Evolutionary conservation across 2,113 vertebrate species (phyloP).

Genomic region (Caloenas nicobarica): DNA sequence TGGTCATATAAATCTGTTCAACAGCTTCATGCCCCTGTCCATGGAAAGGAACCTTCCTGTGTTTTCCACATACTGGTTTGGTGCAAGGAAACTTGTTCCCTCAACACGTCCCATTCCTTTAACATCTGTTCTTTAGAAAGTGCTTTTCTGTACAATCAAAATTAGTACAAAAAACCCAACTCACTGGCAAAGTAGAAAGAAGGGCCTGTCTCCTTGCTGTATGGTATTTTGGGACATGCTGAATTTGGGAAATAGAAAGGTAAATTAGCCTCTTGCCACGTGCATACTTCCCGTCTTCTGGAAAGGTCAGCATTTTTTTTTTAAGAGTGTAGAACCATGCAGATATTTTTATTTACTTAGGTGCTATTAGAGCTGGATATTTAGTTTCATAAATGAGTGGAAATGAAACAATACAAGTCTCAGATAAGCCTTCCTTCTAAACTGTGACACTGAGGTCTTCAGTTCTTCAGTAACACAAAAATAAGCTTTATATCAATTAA

Average conservation of each 20-base stretch:
- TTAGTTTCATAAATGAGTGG: constrained; percentile 49
- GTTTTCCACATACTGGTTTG: constrained; percentile 68
- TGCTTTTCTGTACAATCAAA: constrained; percentile 77
- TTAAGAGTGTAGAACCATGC: constrained; percentile 66
- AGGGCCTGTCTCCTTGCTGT: constrained; percentile 88
- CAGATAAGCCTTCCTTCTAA: constrained; percentile 19
- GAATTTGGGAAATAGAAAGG: constrained; percentile 87
- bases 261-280: constrained; percentile 80
- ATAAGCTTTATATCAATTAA: constrained; percentile 16
- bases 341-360: constrained; percentile 66
- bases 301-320: constrained; percentile 71
- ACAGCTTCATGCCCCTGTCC: not conserved
- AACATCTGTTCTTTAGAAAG: constrained; percentile 75
- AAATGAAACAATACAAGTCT: constrained; percentile 16
- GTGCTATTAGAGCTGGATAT: constrained; percentile 56
- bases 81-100: constrained; percentile 69
- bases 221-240: constrained; percentile 88
- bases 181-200: constrained; percentile 90
- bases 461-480: constrained; percentile 18
- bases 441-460: not conserved
- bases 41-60: constrained; percentile 30
- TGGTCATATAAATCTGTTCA: not conserved
- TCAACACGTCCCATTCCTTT: constrained; percentile 73
- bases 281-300: constrained; percentile 74
- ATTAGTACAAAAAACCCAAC: constrained; percentile 85